phyloP scores from a whole-genome alignment of 2,797 vertebrate species.

The Molossus molossus region DNA sequence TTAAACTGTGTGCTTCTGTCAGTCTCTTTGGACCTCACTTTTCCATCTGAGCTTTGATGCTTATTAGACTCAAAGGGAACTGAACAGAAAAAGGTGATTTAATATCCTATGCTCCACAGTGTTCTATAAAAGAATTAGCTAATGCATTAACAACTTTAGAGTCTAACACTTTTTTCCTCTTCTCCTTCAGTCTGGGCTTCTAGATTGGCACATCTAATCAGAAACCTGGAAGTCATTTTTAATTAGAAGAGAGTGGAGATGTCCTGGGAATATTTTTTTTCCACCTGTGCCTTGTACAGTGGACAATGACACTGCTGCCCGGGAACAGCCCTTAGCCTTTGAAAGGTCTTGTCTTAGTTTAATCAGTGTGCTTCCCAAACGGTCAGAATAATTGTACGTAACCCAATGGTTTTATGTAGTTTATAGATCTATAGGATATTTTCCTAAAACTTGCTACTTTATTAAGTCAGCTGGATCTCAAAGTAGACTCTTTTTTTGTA shows the following conservation, averaged over 20 bases:
- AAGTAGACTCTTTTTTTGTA: neutral
- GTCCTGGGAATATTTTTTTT: neutral
- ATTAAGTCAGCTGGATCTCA: neutral
- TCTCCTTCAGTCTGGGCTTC: slow-evolving; percentile 17
- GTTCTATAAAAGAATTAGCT: neutral
- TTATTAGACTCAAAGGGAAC: slow-evolving; percentile 42
- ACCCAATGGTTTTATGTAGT: neutral
- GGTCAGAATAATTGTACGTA: neutral
- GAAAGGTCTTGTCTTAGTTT: neutral
- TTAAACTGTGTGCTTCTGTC: slow-evolving; percentile 54
- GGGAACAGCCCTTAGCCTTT: neutral
- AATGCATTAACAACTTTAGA: neutral
- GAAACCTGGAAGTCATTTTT: slow-evolving; percentile 52
- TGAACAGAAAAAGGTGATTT: slow-evolving; percentile 48
- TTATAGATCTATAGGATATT: neutral
- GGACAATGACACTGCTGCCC: slow-evolving; percentile 8
- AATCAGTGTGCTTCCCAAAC: neutral
- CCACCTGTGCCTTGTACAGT: neutral
- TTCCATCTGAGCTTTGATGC: slow-evolving; percentile 55
- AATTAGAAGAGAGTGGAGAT: neutral
- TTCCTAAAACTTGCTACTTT: slow-evolving; percentile 34
- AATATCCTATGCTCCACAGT: slow-evolving; percentile 56
- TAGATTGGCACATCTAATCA: neutral
- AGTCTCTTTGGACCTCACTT: slow-evolving; percentile 71
- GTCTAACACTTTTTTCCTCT: neutral